These are phyloP conservation scores for Drosophila borborema DNA, from an alignment of 2,888 invertebrate genomes.

Conservation along the genomic window DNA sequence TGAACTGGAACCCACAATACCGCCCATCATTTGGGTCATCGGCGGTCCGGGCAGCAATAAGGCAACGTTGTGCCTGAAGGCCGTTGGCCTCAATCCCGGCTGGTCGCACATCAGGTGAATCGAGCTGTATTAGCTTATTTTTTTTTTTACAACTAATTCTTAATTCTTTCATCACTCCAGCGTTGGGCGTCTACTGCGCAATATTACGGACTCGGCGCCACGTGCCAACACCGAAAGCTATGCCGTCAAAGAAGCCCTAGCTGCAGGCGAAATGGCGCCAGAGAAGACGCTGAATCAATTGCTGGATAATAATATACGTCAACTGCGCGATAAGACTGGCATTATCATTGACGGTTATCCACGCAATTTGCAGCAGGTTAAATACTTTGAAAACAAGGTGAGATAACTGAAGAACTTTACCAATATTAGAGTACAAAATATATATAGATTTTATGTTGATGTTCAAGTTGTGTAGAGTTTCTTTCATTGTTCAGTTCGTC, in stretches of 20 bases:
- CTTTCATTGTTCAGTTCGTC: no score
- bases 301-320: constrained; percentile 89
- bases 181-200: constrained; percentile 91
- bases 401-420: not conserved
- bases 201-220: constrained; percentile 89
- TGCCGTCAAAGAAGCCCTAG: constrained; percentile 89
- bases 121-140: not conserved
- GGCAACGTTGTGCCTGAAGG: constrained; percentile 91
- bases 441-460: no score
- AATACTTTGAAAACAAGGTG: constrained; percentile 95
- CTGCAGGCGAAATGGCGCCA: constrained; percentile 92
- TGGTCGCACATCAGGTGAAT: constrained; percentile 90
- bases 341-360: constrained; percentile 98
- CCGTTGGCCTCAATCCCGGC: constrained; percentile 89
- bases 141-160: not conserved
- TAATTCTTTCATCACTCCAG: constrained; percentile 82
- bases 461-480: no score
- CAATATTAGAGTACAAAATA: no score
- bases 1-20: constrained; percentile 61
- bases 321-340: constrained; percentile 89
- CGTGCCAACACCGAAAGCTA: constrained; percentile 88
- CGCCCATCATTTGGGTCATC: constrained; percentile 88
- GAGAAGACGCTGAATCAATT: constrained; percentile 91
- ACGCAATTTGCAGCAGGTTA: constrained; percentile 94
- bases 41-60: constrained; percentile 98